Evolutionary conservation across 2,797 vertebrate species (phyloP).

Genomic region (Spondyliosoma cantharus): DNA sequence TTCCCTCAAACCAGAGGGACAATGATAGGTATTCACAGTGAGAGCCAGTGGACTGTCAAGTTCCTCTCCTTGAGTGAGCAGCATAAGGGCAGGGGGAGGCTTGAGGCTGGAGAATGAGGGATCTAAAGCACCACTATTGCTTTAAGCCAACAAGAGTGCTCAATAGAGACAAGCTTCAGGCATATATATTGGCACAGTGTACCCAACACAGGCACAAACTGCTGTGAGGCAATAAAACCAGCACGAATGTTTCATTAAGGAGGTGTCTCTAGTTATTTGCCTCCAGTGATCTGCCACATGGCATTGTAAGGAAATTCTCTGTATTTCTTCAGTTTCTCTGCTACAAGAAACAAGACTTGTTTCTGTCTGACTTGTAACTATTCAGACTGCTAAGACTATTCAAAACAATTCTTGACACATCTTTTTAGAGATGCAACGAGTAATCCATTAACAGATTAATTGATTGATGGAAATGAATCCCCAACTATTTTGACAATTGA

Average conservation of each 20-base stretch:
- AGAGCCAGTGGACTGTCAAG: conserved; percentile 73
- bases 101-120: conserved; percentile 41
- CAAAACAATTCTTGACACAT: conserved; percentile 2
- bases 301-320: not conserved
- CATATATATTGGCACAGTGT: conserved; percentile 30
- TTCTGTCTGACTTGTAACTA: not conserved
- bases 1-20: conserved; percentile 73
- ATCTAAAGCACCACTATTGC: conserved; percentile 40
- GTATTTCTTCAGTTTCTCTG: too few species aligned
- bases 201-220: conserved; percentile 34
- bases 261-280: conserved; percentile 15
- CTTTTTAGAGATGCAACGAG: too few species aligned
- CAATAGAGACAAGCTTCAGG: conserved; percentile 42
- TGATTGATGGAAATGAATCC: too few species aligned
- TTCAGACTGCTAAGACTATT: not conserved
- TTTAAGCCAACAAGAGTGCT: conserved; percentile 27
- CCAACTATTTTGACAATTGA: too few species aligned
- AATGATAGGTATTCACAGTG: conserved; percentile 83
- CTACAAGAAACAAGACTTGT: too few species aligned
- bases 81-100: conserved; percentile 55
- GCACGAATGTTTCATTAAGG: conserved; percentile 28
- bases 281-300: not conserved
- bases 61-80: conserved; percentile 71
- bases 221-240: conserved; percentile 30
- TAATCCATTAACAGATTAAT: too few species aligned